phyloP scores from a whole-genome alignment of 2,888 invertebrate genomes.

The Mayetiola destructor region DNA sequence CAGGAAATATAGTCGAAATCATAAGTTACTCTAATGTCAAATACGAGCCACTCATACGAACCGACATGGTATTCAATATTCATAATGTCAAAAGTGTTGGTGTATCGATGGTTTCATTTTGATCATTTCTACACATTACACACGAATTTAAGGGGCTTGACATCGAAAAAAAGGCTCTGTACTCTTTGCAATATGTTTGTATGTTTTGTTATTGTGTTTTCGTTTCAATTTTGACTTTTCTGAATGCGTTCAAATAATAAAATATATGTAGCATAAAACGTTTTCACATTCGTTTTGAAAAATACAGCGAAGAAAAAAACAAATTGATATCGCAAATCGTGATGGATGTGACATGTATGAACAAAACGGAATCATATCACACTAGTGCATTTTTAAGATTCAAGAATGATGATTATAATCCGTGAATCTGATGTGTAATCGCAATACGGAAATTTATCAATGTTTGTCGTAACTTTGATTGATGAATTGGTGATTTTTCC shows the following conservation, averaged over 20 bases:
- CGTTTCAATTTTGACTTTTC: not conserved
- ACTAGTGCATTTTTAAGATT: not conserved
- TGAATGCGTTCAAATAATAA: constrained; percentile 4
- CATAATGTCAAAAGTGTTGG: not conserved
- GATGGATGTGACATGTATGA: not conserved
- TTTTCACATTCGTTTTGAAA: not conserved
- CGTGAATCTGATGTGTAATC: too few relatives aligned
- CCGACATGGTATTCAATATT: not conserved
- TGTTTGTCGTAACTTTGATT: not conserved
- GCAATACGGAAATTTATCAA: too few relatives aligned
- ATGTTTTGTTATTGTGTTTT: not conserved
- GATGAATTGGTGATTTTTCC: too few relatives aligned
- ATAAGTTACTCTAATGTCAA: not conserved
- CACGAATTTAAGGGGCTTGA: constrained; percentile 9
- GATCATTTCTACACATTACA: too few relatives aligned
- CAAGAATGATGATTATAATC: too few relatives aligned
- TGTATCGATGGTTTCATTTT: too few relatives aligned
- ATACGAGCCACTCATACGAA: not conserved
- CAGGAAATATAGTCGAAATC: not conserved
- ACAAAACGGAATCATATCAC: not conserved
- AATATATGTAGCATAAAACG: not conserved
- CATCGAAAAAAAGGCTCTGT: not conserved
- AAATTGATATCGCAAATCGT: not conserved
- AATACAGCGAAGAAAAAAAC: not conserved
- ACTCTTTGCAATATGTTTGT: not conserved